Evolutionary conservation across 2,113 vertebrate genomes (phyloP), one percentile per base, ranked within the genome.

Genomic region (Prolemur simus): DNA sequence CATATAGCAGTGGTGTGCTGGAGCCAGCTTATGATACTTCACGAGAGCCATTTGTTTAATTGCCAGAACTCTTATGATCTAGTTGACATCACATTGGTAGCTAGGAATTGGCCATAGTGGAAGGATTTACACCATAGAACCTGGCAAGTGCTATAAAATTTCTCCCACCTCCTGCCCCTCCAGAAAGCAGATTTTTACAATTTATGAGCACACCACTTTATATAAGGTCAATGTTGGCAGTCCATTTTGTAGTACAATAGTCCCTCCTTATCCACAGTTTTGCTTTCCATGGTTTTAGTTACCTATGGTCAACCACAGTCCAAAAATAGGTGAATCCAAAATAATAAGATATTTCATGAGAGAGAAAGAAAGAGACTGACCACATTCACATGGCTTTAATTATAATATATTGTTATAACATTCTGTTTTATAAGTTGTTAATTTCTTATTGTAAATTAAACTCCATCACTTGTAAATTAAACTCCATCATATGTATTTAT

Each of bases 91-190:
- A 64, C 0, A 11, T 39, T 42, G 6, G 29, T 60, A 68, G 6
- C 2, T n/a, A 39, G 52, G 91, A 89, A 49, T 80, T 58, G n/a
- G 12, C 21, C 17, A 25, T n/a, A 2, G 8, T 76, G 15, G 8
- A 71, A 47, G 8, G 58, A 84, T 64, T 87, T 74, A 68, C 0
- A 68, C 7, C 20, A 42, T 6, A 37, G 14, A 37, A 34, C 2
- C 4, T 7, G 42, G 23, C 1, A 74, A 84, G 60, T 83, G 8
- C 29, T 71, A 42, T 39, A n/a, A 91, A 66, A 91, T 8, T 39
- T 15, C 25, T 58, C 7, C 4, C 1, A n/a, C 5, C n/a, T 13
- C 13, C 12, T 7, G n/a, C 9, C 3, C 21, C 1, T 18, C 8
- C 52, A 11, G 6, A 74, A 34, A 74, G n/a, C 27, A 74, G 3